Base-by-base conservation (phyloP, 2,888 invertebrate species). In the Mactromeris polynyma region DNA sequence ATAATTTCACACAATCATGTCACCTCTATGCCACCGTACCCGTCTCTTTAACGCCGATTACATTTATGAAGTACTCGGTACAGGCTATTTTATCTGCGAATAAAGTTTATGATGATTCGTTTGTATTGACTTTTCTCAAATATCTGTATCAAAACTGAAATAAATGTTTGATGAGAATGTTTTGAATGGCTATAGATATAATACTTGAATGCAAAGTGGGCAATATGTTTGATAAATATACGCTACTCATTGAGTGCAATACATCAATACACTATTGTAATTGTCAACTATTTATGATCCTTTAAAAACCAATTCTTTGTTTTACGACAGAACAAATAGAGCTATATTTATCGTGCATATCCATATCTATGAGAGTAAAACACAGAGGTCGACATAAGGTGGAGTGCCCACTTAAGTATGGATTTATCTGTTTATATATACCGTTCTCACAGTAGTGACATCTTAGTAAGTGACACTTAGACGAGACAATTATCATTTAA, bases 81-180 rank as follows among this genome's bases (percentile, higher is more conserved):
- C 26, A 64, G 11, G 26, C 26, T 9, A 64, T 64, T 64, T 64
- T 64, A 64, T n/a, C 26, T 64, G 26, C n/a, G 58, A 64, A 26
- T 26, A 58, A 58, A 14, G 26, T 21, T 58, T n/a, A 58, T 58
- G 58, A 58, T 58, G 21, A 26, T 64, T 26, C 26, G n/a, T 26
- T 64, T 64, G 26, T 64, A 64, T 64, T 64, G 58, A 64, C 58
- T 64, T n/a, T 64, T 64, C 58, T n/a, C 58, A 64, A 26, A 64
- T 64, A 64, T 64, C 58, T 64, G n/a, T 64, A n/a, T 6, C 58
- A 21, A 64, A 26, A 64, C 46, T 9, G 26, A 26, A 26, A 21
- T 26, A n/a, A n/a, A 64, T 64, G 26, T 64, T 26, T 7, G 26
- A 64, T 64, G n/a, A n/a, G 58, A n/a, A 26, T 11, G 26, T 64